A percentile compares a stretch with the other conserved stretches of the same genome.
These are phyloP conservation scores for Drosophila crucigera DNA, from an alignment of 2,888 invertebrate species.

Conservation along the genomic window DNA sequence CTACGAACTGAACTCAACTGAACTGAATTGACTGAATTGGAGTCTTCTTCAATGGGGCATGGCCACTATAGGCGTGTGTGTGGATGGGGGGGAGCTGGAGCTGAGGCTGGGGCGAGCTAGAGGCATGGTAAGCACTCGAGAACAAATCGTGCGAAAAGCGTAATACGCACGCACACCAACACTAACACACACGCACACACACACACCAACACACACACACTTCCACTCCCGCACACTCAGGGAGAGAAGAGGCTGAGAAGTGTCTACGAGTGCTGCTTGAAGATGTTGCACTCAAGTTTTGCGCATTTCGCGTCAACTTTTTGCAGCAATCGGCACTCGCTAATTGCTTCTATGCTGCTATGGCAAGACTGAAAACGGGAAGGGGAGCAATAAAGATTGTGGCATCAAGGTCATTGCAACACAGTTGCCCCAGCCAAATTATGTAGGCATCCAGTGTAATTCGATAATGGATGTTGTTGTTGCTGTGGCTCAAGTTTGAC, in stretches of 20 bases:
- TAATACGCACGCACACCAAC: conserved; percentile 52
- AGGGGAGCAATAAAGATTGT: too few relatives aligned
- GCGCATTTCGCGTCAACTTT: conserved; percentile 45
- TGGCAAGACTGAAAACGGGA: not conserved
- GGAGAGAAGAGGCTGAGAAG: not conserved
- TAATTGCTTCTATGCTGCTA: conserved; percentile 36
- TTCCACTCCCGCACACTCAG: not conserved
- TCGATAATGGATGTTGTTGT: conserved; percentile 1
- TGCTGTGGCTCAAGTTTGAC: conserved; percentile 43
- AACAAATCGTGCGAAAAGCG: conserved; percentile 64
- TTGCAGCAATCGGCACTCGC: conserved; percentile 20
- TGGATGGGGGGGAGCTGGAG: not conserved
- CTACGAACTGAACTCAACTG: conserved; percentile 23
- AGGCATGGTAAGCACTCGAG: conserved; percentile 41
- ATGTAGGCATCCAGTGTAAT: not conserved
- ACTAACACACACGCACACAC: conserved; percentile 6
- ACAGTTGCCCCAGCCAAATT: not conserved
- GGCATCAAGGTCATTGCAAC: conserved; percentile 1
- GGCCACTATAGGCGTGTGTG: conserved; percentile 41
- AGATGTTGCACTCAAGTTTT: conserved; percentile 46
- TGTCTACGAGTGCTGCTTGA: conserved; percentile 20
- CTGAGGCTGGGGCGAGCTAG: not conserved
- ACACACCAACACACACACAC: not conserved
- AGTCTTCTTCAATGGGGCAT: conserved; percentile 66
- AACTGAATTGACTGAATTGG: conserved; percentile 39